Evolutionary conservation across 2,113 vertebrate species (phyloP).

Genomic region (Microtus pennsylvanicus): DNA sequence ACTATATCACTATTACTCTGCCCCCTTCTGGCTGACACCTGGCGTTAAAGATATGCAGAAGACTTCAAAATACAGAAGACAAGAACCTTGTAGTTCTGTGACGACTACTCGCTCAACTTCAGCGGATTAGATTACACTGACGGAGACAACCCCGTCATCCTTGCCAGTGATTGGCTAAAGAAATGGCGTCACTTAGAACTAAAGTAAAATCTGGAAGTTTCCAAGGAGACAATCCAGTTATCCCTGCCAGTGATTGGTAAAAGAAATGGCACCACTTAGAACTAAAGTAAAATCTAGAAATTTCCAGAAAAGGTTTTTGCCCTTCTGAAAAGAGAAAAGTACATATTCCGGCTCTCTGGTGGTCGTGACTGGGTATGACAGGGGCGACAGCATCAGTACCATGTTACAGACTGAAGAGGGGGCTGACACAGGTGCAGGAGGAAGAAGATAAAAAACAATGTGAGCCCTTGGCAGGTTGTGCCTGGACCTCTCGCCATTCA

Average conservation of each 20-base stretch:
- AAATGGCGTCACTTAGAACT: background rate
- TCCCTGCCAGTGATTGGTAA: background rate
- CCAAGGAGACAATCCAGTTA: background rate
- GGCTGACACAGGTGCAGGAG: background rate
- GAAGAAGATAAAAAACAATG: background rate
- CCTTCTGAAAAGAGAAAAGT: background rate
- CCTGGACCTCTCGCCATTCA: background rate
- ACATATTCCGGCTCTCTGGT: background rate
- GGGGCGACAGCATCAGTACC: background rate
- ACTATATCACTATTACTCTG: background rate
- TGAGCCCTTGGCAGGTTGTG: background rate
- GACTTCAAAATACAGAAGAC: background rate
- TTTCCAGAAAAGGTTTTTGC: background rate
- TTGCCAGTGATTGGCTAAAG: too few relatives aligned
- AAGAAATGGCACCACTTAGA: background rate
- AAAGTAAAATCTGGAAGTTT: background rate
- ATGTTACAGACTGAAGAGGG: too few relatives aligned
- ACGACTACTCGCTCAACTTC: background rate
- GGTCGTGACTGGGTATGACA: background rate
- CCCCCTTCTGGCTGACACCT: background rate
- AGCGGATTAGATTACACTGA: background rate
- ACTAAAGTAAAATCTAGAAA: background rate
- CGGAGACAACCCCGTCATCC: background rate
- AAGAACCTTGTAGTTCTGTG: background rate
- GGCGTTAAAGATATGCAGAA: background rate